phyloP scores from a whole-genome alignment of 2,113 vertebrate genomes.

The Rhynchomys soricoides region DNA sequence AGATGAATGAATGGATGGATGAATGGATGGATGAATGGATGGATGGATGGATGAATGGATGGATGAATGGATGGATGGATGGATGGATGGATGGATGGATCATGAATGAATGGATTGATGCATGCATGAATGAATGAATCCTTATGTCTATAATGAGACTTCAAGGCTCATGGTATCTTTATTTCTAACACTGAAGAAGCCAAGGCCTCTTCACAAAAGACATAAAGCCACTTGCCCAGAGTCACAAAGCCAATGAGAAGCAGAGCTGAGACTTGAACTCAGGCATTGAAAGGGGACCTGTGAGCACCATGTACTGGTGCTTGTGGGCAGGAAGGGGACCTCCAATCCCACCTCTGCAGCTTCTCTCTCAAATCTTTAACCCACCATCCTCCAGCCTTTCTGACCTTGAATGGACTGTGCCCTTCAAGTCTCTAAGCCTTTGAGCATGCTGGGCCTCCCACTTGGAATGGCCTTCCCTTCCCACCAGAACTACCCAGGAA shows the following conservation, averaged over 20 bases:
- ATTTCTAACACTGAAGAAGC: not conserved
- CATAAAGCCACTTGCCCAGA: not conserved
- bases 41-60: not conserved
- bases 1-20: not conserved
- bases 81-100: not conserved
- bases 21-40: not conserved
- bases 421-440: not conserved
- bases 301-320: not conserved
- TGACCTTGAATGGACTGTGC: not conserved
- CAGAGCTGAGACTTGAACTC: not conserved
- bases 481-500: not conserved
- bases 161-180: not conserved
- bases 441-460: not conserved
- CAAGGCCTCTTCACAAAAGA: not conserved
- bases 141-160: not conserved
- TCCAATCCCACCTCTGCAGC: not conserved
- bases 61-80: not conserved
- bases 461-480: not conserved
- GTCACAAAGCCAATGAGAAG: not conserved
- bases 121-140: not conserved
- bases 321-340: not conserved
- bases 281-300: not conserved
- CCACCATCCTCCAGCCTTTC: not conserved
- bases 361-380: not conserved
- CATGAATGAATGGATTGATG: too few species aligned